Conservation (phyloP, 1,140 invertebrate genomes). For the Drosophila melanica region DNA sequence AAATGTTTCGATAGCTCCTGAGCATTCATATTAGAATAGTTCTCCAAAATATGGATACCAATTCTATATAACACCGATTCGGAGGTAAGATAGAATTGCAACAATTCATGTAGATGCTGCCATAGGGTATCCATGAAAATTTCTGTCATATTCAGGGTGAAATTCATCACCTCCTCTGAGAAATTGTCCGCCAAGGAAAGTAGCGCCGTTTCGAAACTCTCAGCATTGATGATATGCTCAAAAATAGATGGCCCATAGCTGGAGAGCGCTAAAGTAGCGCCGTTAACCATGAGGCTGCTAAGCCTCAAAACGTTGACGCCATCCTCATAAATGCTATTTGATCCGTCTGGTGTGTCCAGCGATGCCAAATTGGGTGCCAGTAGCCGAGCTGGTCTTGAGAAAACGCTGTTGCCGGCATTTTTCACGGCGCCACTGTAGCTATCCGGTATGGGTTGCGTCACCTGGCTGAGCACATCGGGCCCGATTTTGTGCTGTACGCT, state of each 20-base stretch:
- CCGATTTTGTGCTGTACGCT: conserved; percentile 69
- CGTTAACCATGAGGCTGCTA: conserved; percentile 36
- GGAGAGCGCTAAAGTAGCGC: conserved; percentile 14
- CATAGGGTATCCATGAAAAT: conserved; percentile 46
- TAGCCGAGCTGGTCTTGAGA: conserved; percentile 9
- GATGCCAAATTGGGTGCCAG: conserved; percentile 5
- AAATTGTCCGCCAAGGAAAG: conserved; percentile 33
- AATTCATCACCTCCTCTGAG: background rate
- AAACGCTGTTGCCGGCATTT: background rate
- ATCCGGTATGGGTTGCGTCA: conserved; percentile 41
- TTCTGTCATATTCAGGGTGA: conserved; percentile 29
- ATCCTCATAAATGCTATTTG: conserved; percentile 25
- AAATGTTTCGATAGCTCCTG: background rate
- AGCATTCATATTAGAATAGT: background rate
- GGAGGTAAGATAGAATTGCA: conserved; percentile 53
- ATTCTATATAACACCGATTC: conserved; percentile 57
- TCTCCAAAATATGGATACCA: conserved; percentile 20
- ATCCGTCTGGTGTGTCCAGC: conserved; percentile 7
- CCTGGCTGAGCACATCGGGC: conserved; percentile 52
- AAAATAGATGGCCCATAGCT: conserved; percentile 39
- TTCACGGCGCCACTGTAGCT: background rate
- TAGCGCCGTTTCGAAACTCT: conserved; percentile 43
- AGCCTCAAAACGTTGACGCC: conserved; percentile 35
- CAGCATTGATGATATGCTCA: conserved; percentile 44
- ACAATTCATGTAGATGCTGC: conserved; percentile 28